A percentile compares a stretch with the other conserved stretches of the same genome.
Conservation (phyloP, 2,113 vertebrate species). For the Tragelaphus scriptus region DNA sequence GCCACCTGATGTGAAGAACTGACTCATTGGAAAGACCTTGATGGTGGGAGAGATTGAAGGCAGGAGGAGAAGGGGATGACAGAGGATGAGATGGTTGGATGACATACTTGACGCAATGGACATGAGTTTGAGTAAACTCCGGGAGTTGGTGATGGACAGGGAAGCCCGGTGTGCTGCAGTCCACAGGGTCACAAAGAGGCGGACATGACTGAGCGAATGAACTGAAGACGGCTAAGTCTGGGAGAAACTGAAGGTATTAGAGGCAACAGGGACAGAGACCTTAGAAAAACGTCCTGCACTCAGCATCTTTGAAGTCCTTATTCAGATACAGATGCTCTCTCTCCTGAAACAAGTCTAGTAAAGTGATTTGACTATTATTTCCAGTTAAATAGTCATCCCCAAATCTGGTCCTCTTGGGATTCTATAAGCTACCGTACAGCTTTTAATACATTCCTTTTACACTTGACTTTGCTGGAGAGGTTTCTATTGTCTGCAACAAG, state of each 20-base stretch:
- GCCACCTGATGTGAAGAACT: neutral
- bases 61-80: neutral
- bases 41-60: neutral
- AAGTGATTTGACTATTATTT: neutral
- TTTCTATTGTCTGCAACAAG: neutral
- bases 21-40: neutral
- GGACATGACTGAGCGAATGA: neutral
- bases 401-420: neutral
- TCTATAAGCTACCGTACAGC: neutral
- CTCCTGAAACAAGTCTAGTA: neutral
- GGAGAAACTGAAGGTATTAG: neutral
- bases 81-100: neutral
- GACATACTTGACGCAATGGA: neutral
- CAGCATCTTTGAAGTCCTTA: neutral
- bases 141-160: neutral
- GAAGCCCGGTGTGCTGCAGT: neutral
- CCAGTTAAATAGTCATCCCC: neutral
- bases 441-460: slow-evolving; percentile 8
- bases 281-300: neutral
- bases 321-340: neutral
- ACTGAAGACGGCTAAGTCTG: neutral
- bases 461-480: neutral
- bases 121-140: neutral
- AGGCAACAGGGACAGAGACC: neutral
- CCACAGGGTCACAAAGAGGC: neutral